Percentiles rank a stretch among this genome's conserved stretches.
These are phyloP conservation scores for Itoplectis maculator DNA, from an alignment of 2,888 invertebrate species.

Conservation along the genomic window DNA sequence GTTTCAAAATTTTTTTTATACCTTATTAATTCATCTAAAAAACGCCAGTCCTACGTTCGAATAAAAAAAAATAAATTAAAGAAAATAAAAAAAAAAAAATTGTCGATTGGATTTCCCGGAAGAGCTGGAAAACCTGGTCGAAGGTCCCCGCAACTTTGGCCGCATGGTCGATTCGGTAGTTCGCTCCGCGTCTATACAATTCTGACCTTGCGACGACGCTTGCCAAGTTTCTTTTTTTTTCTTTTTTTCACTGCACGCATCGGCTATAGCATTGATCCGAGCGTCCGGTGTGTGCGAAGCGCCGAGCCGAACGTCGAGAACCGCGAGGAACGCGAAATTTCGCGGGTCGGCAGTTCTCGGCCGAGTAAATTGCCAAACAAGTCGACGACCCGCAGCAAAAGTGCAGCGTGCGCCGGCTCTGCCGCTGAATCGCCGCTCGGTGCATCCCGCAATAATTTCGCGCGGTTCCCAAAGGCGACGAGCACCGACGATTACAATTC, in stretches of 20 bases:
- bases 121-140: neutral
- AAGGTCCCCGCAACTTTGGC: neutral
- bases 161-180: neutral
- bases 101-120: no score
- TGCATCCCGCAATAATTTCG: no score
- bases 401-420: neutral
- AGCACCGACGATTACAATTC: neutral
- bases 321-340: neutral
- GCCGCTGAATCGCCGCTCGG: neutral
- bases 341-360: neutral
- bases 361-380: neutral
- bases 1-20: no score
- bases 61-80: neutral
- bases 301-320: neutral
- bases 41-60: no score
- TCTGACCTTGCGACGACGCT: neutral
- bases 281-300: neutral
- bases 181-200: neutral
- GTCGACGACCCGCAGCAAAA: slow-evolving; percentile 11
- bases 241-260: neutral
- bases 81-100: neutral
- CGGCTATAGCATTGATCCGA: slow-evolving; percentile 7
- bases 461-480: no score
- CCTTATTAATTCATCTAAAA: no score
- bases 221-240: no score